Evolutionary conservation across 2,888 invertebrate genomes (phyloP).

Genomic region (Tachina lurida): DNA sequence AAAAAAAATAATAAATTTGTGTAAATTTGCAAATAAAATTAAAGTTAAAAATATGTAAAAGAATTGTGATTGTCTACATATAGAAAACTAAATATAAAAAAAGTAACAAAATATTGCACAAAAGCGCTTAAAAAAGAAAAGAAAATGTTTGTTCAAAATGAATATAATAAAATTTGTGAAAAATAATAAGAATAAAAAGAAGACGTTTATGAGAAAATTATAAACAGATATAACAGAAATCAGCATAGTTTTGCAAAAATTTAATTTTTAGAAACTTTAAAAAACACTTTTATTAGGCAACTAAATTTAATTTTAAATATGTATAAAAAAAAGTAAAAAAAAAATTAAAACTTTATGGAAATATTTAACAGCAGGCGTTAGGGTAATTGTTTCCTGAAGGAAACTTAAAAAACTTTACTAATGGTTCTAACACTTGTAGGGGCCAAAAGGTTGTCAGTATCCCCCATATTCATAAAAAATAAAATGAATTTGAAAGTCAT

Average conservation of each 20-base stretch:
- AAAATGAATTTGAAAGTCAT: too few species aligned
- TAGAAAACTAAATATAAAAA: constrained; percentile 18
- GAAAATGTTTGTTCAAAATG: neutral
- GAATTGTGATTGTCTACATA: constrained; percentile 56
- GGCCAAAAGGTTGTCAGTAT: too few species aligned
- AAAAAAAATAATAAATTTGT: neutral
- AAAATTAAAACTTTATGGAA: too few species aligned
- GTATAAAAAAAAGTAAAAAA: too few species aligned
- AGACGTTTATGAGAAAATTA: neutral
- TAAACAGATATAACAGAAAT: neutral
- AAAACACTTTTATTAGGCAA: too few species aligned
- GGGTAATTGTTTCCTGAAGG: too few species aligned
- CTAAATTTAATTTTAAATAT: too few species aligned
- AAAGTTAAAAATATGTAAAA: constrained; percentile 24
- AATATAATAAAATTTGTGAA: neutral
- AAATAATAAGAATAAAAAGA: neutral
- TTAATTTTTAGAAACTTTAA: neutral
- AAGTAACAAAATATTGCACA: constrained; percentile 31
- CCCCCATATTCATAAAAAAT: too few species aligned
- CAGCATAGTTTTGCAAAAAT: neutral
- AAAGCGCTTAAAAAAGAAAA: constrained; percentile 29
- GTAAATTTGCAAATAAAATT: constrained; percentile 29
- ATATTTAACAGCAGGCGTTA: too few species aligned
- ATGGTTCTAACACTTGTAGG: too few species aligned
- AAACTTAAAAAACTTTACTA: too few species aligned